Base-by-base conservation (phyloP, 2,113 vertebrate species). In the Pheucticus melanocephalus region DNA sequence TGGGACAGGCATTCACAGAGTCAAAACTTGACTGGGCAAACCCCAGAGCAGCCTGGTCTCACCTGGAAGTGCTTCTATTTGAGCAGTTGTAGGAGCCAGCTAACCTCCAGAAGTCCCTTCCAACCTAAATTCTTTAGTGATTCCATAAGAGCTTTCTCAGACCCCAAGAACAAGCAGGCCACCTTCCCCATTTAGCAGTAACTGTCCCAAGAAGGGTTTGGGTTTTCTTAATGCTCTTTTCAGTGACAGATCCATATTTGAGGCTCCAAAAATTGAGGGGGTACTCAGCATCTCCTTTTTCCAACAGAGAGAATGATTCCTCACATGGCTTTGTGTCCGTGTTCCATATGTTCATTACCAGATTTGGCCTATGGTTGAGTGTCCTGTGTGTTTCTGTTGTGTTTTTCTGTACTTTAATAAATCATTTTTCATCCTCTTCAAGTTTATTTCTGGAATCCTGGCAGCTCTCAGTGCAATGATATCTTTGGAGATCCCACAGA, bases 401-500 rank as follows among this genome's bases (percentile, higher is more conserved):
- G 54, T 3, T 90, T 80, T 73, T 81, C n/a, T 84, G 31, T 61
- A 45, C 30, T 91, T 93, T 90, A 86, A 42, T 24, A 39, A 19
- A 30, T 76, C 0, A 44, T 78, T 94, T 90, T 82, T 85, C 64
- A 37, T 94, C 24, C 84, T 75, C 44, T 95, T 53, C 86, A 76
- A 99, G 99, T 99, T 99, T 92, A 98, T 99, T 92, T 99, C 99
- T 51, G 99, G 99, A 79, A 98, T 99, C 88, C 98, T 99, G 99
- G 99, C 99, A 51, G 99, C 99, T 13, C 97, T 99, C 65, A 99
- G 99, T 82, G 98, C 99, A 40, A 99, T 99, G 99, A 97, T 99
- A 82, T 98, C 98, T 31, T 96, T 99, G 82, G 99, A 99, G 97
- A 99, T 99, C 82, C 99, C 99, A 33, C 99, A 99, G 92, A 97